These are phyloP conservation scores for Pinctada fucata DNA, from an alignment of 2,888 invertebrate genomes.

Conservation along the genomic window DNA sequence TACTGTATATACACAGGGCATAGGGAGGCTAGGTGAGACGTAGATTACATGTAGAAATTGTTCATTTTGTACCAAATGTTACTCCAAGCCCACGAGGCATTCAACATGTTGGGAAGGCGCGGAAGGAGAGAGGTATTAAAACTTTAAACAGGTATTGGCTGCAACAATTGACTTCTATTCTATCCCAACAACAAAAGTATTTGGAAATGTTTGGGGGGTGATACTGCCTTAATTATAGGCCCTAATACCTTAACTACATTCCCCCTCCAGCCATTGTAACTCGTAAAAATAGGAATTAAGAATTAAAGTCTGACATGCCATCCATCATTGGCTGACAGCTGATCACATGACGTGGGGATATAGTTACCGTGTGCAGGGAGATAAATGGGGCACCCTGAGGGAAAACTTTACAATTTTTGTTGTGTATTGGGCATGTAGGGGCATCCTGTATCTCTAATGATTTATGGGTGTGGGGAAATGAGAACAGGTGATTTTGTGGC, in stretches of 20 bases:
- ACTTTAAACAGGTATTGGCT: too few species aligned
- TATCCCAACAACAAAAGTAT: neutral
- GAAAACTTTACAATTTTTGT: neutral
- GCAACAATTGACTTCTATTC: neutral
- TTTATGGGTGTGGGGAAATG: too few species aligned
- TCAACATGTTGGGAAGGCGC: too few species aligned
- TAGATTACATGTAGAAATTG: too few species aligned
- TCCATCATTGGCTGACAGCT: slow-evolving; percentile 39
- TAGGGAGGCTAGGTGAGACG: too few species aligned
- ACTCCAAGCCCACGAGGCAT: too few species aligned
- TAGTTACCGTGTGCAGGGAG: slow-evolving; percentile 28
- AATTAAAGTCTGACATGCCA: slow-evolving; percentile 33
- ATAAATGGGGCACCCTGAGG: slow-evolving; percentile 23
- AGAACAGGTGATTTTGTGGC: too few species aligned
- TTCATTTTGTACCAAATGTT: too few species aligned
- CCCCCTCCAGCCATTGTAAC: slow-evolving; percentile 24
- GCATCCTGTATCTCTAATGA: too few species aligned
- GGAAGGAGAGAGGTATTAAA: too few species aligned
- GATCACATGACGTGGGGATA: slow-evolving; percentile 34
- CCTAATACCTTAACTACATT: neutral
- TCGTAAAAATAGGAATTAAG: slow-evolving; percentile 27
- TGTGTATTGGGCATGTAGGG: neutral
- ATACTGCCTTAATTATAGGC: slow-evolving; percentile 17
- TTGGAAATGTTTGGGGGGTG: slow-evolving; percentile 9
- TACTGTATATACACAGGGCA: too few species aligned